These are phyloP conservation scores for Bujurquina vittata DNA, from an alignment of 2,113 vertebrate genomes.

Conservation along the genomic window DNA sequence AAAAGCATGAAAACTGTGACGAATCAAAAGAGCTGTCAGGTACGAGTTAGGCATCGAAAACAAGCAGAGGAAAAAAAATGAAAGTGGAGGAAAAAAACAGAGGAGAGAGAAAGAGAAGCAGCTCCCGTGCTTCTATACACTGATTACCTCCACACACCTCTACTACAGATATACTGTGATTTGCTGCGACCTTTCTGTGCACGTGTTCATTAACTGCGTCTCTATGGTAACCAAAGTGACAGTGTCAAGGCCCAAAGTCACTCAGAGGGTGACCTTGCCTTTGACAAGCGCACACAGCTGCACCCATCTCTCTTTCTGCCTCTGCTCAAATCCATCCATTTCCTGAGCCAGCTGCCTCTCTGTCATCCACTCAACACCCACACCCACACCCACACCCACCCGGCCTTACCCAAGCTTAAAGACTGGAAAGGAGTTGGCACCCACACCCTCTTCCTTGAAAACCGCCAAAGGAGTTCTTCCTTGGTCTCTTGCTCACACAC, in stretches of 20 bases:
- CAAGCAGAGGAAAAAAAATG: not conserved
- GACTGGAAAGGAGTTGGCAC: conserved; percentile 29
- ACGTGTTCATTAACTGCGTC: conserved; percentile 54
- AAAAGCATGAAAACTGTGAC: not conserved
- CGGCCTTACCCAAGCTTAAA: not conserved
- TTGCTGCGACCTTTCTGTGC: conserved; percentile 21
- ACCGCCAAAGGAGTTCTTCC: conserved; percentile 16
- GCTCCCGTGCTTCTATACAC: not conserved
- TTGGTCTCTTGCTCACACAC: conserved; percentile 33
- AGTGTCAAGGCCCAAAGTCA: conserved; percentile 32
- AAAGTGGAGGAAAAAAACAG: not conserved
- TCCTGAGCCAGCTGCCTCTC: conserved; percentile 45
- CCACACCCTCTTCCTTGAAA: conserved; percentile 17
- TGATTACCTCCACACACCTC: conserved; percentile 24
- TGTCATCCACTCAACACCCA: not conserved
- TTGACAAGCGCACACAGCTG: conserved; percentile 58
- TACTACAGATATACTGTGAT: conserved; percentile 6
- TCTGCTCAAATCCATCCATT: conserved; percentile 36
- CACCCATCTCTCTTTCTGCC: conserved; percentile 43
- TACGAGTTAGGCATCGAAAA: not conserved
- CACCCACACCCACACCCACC: not conserved
- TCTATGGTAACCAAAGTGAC: conserved; percentile 60
- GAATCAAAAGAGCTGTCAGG: not conserved
- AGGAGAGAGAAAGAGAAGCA: conserved; percentile 4
- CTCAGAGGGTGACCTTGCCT: conserved; percentile 60